Evolutionary conservation across 2,113 vertebrate species (phyloP).

Genomic region (Rhegmatorhina hoffmannsi): DNA sequence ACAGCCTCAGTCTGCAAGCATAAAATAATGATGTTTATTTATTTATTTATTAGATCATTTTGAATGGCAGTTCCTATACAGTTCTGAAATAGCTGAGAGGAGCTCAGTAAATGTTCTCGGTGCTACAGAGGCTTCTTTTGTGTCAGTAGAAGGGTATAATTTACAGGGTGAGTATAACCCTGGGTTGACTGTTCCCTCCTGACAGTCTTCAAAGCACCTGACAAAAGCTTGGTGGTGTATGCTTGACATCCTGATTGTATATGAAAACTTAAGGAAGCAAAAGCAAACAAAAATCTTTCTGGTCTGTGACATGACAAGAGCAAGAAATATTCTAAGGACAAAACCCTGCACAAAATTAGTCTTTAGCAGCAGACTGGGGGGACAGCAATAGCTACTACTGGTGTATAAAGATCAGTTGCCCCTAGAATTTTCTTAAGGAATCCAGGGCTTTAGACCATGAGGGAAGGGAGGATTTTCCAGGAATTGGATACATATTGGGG

Average conservation of each 20-base stretch:
- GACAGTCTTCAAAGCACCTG: not conserved
- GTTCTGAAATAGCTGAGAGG: not conserved
- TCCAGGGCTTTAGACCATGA: too few relatives aligned
- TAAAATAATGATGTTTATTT: not conserved
- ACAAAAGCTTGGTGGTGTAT: not conserved
- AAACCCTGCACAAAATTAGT: not conserved
- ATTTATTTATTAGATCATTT: not conserved
- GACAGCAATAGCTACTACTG: not conserved
- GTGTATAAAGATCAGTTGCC: not conserved
- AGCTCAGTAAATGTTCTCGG: not conserved
- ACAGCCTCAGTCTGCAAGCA: not conserved
- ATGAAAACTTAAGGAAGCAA: not conserved
- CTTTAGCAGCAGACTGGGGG: not conserved
- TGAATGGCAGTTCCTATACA: not conserved
- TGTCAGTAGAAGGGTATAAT: not conserved
- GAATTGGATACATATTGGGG: not conserved
- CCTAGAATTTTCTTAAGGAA: not conserved
- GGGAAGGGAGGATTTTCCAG: too few relatives aligned
- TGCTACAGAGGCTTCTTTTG: not conserved
- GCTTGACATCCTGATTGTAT: not conserved
- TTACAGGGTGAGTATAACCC: not conserved
- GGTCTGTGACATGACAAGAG: not conserved
- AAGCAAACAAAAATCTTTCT: not conserved
- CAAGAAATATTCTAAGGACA: not conserved
- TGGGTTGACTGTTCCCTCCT: not conserved